Base-by-base conservation (phyloP, 1,140 invertebrate species). In the Aleiodes sp. region DNA sequence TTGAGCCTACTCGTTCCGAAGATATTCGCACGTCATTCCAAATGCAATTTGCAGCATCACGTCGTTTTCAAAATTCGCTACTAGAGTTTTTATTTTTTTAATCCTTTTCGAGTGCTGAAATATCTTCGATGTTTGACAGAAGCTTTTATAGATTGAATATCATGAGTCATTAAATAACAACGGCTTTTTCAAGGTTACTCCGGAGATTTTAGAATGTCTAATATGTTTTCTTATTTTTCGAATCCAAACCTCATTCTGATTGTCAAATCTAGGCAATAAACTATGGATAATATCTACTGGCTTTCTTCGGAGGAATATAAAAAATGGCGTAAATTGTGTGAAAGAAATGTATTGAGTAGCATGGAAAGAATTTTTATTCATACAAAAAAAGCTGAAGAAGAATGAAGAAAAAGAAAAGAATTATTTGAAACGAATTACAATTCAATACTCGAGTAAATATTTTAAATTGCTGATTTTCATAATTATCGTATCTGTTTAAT, bases 401-500 rank as follows among this genome's bases (percentile, higher is more conserved):
- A 28, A 26, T 41, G 8, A 64, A 64, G 16, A 28, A 9, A n/a
- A 21, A 64, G 12, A 37, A 43, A 64, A 64, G 10, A 16, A 9
- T 26, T 2, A 28, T 41, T 8, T 10, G 7, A 26, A 64, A 41
- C 6, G 39, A n/a, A n/a, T n/a, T n/a, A 19, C 37, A 64, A 28
- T 6, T 21, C 21, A 9, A 26, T 52, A 12, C 26, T 65, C 41
- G 29, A 52, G 29, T 65, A 65, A 65, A 65, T 43, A 16, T 31
- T 14, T 26, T 29, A 65, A 52, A 65, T 43, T 52, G 16, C 41
- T 43, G 19, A 31, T 65, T 31, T n/a, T 46, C 24, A 41, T 16
- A 65, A 65, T 65, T 65, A 52, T n/a, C 63, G 24, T 52, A 65
- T 65, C 63, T 16, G 21, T 21, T n/a, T 26, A 65, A 33, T 43